A percentile compares a stretch with the other conserved stretches of the same genome.
phyloP scores from a whole-genome alignment of 2,797 vertebrate species.

The Borostomias antarcticus region DNA sequence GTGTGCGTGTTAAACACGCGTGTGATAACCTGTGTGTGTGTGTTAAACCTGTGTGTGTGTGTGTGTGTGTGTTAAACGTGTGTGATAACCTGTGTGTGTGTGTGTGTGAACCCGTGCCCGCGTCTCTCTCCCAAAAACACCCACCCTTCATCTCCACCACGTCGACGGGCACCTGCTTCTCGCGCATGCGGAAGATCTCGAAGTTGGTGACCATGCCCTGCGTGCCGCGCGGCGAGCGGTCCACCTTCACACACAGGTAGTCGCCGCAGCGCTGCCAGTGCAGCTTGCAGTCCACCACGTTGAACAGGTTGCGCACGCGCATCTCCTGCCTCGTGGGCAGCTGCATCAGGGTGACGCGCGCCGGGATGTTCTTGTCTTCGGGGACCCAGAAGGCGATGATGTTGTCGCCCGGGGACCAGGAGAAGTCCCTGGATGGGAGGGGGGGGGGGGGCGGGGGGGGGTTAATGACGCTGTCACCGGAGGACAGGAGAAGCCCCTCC shows the following conservation, averaged over 20 bases:
- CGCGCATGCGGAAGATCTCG: slow-evolving; percentile 99
- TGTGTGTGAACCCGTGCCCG: too few species aligned
- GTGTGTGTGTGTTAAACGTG: too few species aligned
- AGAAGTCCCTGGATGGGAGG: slow-evolving; percentile 86
- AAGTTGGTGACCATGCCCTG: slow-evolving; percentile 99
- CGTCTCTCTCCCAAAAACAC: too few species aligned
- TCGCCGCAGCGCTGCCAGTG: slow-evolving; percentile 99
- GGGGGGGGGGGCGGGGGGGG: not conserved
- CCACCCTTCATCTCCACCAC: slow-evolving; percentile 99
- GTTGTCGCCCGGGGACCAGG: slow-evolving; percentile 98
- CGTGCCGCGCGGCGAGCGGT: slow-evolving; percentile 95
- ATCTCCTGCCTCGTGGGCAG: slow-evolving; percentile 95
- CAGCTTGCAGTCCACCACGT: slow-evolving; percentile 96
- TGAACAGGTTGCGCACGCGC: slow-evolving; percentile 96
- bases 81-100: too few species aligned
- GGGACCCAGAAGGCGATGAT: slow-evolving; percentile 99
- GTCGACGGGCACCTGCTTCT: slow-evolving; percentile 98
- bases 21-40: too few species aligned
- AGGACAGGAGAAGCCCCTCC: too few species aligned
- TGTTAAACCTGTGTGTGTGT: not conserved
- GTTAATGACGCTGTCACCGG: too few species aligned
- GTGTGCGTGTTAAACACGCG: too few species aligned
- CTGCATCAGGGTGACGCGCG: slow-evolving; percentile 97
- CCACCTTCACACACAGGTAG: slow-evolving; percentile 97
- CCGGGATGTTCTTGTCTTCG: slow-evolving; percentile 98